phyloP scores from a whole-genome alignment of 2,797 vertebrate species.

The Fistularia tabacaria region DNA sequence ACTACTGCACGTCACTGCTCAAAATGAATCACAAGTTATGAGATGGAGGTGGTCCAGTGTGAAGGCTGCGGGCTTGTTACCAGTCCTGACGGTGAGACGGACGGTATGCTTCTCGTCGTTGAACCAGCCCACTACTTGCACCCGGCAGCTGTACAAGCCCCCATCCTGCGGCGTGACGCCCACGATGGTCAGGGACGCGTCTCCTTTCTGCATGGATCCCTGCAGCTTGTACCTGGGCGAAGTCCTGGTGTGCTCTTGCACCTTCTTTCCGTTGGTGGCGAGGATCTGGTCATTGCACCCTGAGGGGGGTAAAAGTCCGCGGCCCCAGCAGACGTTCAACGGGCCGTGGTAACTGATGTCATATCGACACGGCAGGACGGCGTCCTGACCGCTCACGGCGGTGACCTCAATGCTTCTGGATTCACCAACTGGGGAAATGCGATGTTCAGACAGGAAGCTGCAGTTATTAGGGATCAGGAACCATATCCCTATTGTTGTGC shows the following conservation, averaged over 20 bases:
- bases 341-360: fast-evolving
- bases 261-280: constrained; percentile 49
- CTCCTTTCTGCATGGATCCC: constrained; percentile 60
- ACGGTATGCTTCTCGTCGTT: constrained; percentile 65
- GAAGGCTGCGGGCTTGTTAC: constrained; percentile 49
- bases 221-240: constrained; percentile 66
- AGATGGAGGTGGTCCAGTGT: too few relatives aligned
- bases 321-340: constrained; percentile 75
- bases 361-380: constrained; percentile 75
- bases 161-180: constrained; percentile 53
- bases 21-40: too few relatives aligned
- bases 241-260: constrained; percentile 8
- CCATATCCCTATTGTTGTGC: too few relatives aligned
- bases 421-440: constrained; percentile 30
- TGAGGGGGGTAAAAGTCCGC: constrained; percentile 12
- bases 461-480: too few relatives aligned
- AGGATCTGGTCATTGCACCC: constrained; percentile 61
- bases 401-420: fast-evolving
- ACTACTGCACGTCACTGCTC: too few relatives aligned
- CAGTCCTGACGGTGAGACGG: constrained; percentile 51
- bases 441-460: background rate
- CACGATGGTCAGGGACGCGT: constrained; percentile 78
- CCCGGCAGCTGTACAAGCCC: constrained; percentile 81
- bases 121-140: constrained; percentile 61
- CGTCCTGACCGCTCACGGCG: constrained; percentile 57